These are phyloP conservation scores for Perdita meconis DNA, from an alignment of 2,888 invertebrate species.

Conservation along the genomic window DNA sequence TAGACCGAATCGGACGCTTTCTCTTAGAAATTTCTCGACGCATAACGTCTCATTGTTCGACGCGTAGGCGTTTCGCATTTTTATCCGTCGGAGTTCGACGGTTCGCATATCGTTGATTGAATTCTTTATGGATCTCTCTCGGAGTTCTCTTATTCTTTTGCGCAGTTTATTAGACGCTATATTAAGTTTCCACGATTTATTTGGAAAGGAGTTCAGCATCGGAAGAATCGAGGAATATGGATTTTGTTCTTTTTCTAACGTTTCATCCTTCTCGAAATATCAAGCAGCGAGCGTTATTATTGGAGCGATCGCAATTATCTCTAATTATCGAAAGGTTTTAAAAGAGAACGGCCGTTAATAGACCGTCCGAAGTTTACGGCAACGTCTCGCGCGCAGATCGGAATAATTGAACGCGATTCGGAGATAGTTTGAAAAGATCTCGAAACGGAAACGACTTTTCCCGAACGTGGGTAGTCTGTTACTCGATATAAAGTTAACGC, in stretches of 20 bases:
- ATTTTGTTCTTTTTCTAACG: no score
- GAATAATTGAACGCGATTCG: constrained; percentile 4
- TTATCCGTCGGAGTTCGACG: constrained; percentile 23
- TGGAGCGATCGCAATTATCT: no score
- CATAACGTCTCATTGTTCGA: constrained; percentile 15
- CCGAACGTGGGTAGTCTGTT: neutral
- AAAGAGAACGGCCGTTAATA: constrained; percentile 1
- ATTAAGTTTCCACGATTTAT: no score
- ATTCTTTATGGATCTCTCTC: neutral
- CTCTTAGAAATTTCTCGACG: neutral
- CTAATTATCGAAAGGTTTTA: neutral
- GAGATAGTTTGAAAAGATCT: neutral
- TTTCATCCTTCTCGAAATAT: no score
- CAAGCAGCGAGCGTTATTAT: no score
- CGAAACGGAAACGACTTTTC: neutral
- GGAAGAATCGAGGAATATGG: no score
- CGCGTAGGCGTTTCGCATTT: constrained; percentile 40
- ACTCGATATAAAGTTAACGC: constrained; percentile 22
- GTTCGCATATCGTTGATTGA: neutral
- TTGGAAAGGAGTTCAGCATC: no score
- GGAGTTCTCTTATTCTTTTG: neutral
- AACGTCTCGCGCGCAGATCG: constrained; percentile 1
- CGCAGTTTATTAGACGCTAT: no score
- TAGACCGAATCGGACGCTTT: neutral
- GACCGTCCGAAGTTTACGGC: neutral